phyloP scores from a whole-genome alignment of 2,797 vertebrate species.

The Mastacembelus armatus region DNA sequence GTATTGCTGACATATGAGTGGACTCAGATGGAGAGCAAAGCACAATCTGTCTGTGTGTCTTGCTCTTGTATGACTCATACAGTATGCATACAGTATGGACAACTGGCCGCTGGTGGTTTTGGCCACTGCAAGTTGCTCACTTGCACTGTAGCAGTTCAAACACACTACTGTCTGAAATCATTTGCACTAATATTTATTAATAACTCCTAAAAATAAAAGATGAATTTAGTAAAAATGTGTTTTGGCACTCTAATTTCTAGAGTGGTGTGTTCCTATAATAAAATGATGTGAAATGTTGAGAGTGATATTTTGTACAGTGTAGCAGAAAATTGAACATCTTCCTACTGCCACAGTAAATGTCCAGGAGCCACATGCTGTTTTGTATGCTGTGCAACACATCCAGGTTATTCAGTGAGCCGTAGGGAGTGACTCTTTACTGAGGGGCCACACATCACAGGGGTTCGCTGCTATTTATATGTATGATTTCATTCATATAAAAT shows the following conservation, averaged over 20 bases:
- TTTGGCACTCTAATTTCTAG: too few relatives aligned
- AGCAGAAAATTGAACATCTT: not conserved
- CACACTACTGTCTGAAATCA: not conserved
- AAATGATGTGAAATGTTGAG: not conserved
- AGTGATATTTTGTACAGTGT: not conserved
- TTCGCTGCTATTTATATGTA: conserved; percentile 3
- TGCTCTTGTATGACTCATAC: conserved; percentile 66
- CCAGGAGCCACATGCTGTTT: conserved; percentile 29
- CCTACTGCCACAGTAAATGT: conserved; percentile 18
- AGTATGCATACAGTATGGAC: conserved; percentile 53
- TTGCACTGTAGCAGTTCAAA: conserved; percentile 37
- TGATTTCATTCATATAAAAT: conserved; percentile 51
- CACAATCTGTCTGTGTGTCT: conserved; percentile 70
- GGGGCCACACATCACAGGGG: conserved; percentile 41
- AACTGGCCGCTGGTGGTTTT: conserved; percentile 38
- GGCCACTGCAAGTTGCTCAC: conserved; percentile 32
- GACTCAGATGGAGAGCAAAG: conserved; percentile 68
- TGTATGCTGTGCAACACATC: conserved; percentile 20
- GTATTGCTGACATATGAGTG: conserved; percentile 68
- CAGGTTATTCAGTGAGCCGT: conserved; percentile 38
- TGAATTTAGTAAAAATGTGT: not conserved
- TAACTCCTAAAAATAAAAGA: not conserved
- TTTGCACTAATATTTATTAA: not conserved
- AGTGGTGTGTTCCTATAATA: too few relatives aligned
- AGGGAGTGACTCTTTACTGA: conserved; percentile 40